Conservation (phyloP, 2,797 vertebrate species). For the Halcyon chelicuti region DNA sequence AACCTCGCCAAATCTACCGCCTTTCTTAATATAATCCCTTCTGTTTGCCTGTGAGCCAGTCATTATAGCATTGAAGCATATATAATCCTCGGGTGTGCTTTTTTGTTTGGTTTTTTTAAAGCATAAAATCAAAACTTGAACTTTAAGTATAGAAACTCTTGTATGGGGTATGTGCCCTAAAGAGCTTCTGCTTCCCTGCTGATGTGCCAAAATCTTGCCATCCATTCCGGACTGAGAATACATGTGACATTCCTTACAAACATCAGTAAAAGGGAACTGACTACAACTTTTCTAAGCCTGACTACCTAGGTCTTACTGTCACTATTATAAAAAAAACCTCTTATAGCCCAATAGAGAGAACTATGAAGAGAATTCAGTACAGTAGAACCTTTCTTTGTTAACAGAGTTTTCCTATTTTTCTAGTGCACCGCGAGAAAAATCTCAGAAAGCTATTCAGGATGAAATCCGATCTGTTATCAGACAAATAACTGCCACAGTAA, state of each 20-base stretch:
- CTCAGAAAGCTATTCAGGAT: constrained; percentile 93
- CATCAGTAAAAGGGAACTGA: background rate
- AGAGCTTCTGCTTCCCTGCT: background rate
- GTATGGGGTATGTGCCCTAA: accelerated
- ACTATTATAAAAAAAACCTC: background rate
- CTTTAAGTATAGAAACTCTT: background rate
- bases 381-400: background rate
- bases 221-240: background rate
- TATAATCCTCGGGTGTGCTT: background rate
- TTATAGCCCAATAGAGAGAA: background rate
- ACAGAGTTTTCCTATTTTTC: background rate
- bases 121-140: background rate
- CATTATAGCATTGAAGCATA: background rate
- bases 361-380: background rate
- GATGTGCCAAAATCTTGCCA: background rate
- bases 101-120: background rate
- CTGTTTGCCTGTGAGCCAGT: background rate
- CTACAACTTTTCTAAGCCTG: background rate
- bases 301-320: background rate
- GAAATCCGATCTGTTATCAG: constrained; percentile 96
- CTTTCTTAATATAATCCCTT: background rate
- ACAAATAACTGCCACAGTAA: constrained; percentile 95
- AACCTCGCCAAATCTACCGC: background rate
- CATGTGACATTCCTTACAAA: background rate
- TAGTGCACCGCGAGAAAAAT: constrained; percentile 90